A percentile compares a stretch with the other conserved stretches of the same genome.
Conservation (phyloP, 2,113 vertebrate species). For the Forbesichthys agassizii region DNA sequence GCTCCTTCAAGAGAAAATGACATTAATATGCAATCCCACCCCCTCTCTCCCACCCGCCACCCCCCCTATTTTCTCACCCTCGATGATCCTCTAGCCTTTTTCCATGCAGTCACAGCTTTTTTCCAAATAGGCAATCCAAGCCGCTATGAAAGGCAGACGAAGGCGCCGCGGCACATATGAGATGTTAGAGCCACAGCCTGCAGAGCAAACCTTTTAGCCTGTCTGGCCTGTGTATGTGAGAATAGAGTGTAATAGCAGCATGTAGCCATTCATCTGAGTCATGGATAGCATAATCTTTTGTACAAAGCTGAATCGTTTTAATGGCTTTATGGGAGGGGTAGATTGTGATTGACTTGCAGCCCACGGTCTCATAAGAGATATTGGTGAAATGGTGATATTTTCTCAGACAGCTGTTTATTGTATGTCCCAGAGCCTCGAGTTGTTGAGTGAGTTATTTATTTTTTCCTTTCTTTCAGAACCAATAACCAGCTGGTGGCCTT, state of each 20-base stretch:
- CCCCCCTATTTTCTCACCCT: not conserved
- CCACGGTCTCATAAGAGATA: not conserved
- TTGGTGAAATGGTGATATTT: not conserved
- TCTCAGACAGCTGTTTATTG: not conserved
- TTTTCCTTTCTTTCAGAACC: constrained; percentile 77
- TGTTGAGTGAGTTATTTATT: constrained; percentile 22
- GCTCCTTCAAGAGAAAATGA: constrained; percentile 74
- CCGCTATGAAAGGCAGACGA: constrained; percentile 53
- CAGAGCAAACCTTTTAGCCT: constrained; percentile 69
- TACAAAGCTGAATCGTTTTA: constrained; percentile 49
- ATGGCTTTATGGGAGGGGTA: constrained; percentile 14
- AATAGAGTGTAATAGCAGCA: constrained; percentile 53
- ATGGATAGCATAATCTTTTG: constrained; percentile 48
- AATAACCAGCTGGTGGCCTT: constrained; percentile 96
- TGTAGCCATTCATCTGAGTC: constrained; percentile 60
- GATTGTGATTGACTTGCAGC: constrained; percentile 1
- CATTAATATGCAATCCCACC: constrained; percentile 72
- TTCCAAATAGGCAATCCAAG: constrained; percentile 59
- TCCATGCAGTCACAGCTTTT: constrained; percentile 55
- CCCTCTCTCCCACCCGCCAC: constrained; percentile 10
- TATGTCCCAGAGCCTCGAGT: not conserved
- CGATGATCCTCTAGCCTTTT: constrained; percentile 59
- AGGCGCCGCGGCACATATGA: constrained; percentile 44
- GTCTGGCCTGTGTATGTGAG: constrained; percentile 51
- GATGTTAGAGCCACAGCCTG: constrained; percentile 58